phyloP scores from a whole-genome alignment of 2,888 invertebrate species.

The Tridacna gigas region DNA sequence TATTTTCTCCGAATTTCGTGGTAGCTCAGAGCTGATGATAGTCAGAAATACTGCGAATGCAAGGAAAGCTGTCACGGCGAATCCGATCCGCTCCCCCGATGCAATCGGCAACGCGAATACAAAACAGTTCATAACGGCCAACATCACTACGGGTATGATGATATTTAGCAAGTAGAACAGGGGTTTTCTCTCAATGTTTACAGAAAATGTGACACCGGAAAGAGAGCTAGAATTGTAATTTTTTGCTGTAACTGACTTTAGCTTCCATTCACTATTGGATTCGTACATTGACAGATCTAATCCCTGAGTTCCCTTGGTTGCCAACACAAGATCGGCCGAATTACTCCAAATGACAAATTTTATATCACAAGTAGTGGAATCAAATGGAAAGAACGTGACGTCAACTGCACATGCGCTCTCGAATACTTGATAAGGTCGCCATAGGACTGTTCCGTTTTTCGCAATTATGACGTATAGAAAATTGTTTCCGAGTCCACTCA shows the following conservation, averaged over 20 bases:
- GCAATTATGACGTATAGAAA: conserved; percentile 49
- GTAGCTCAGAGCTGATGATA: conserved; percentile 57
- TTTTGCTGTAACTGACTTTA: conserved; percentile 24
- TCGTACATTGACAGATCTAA: conserved; percentile 32
- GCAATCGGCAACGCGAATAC: conserved; percentile 59
- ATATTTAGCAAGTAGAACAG: conserved; percentile 62
- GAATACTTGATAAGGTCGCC: conserved; percentile 67
- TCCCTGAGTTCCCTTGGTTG: conserved; percentile 38
- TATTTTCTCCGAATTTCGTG: conserved; percentile 57
- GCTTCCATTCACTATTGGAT: conserved; percentile 54
- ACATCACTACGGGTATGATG: conserved; percentile 59
- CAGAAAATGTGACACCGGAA: conserved; percentile 51
- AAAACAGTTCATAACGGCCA: conserved; percentile 55
- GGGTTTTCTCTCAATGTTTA: conserved; percentile 58
- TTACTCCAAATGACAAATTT: conserved; percentile 70
- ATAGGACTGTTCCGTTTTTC: conserved; percentile 43
- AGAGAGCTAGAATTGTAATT: conserved; percentile 34
- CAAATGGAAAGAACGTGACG: conserved; percentile 67
- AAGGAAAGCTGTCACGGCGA: conserved; percentile 56
- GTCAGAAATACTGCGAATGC: conserved; percentile 63
- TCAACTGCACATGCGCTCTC: conserved; percentile 66
- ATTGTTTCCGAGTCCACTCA: conserved; percentile 61
- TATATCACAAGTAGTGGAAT: conserved; percentile 65
- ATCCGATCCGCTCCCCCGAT: conserved; percentile 56
- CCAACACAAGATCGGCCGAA: conserved; percentile 49